Evolutionary conservation across 2,888 invertebrate genomes (phyloP), one percentile per base, ranked within the genome.

Genomic region (Xestia ashworthii): DNA sequence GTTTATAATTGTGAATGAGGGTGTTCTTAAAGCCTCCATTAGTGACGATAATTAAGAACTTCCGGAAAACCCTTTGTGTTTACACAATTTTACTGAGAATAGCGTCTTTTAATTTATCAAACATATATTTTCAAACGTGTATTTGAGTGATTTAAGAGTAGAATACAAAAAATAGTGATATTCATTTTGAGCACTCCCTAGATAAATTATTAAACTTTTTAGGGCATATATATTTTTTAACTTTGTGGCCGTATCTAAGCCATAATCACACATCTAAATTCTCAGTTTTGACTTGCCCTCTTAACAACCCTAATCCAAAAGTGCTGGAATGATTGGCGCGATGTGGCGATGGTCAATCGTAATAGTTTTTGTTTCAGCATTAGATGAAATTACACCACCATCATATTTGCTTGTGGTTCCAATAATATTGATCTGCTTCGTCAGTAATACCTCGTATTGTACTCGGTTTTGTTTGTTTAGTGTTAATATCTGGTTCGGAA

Each of bases 371-470:
- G 89, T 88, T 91, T 90, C 75, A 89, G 89, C 89, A 90, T 93
- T 91, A 94, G 92, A 92, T 92, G 88, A 93, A 95, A 95, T 95
- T 94, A 93, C 91, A 92, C 91, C 88, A 90, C 84, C 76, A 82
- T 78, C 71, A 46, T 72, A 91, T 94, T 93, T 93, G 93, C 91
- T 93, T 94, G 94, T 91, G 92, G 92, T 92, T 90, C 84, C 82
- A 87, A 88, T 92, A 89, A 86, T 88, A 90, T 89, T 80, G 90
- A 89, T 89, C 87, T 87, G 81, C 76, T 84, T 76, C 53, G 79
- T 83, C 86, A 87, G 86, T 89, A 87, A 85, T 88, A 71, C 62
- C 78, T 77, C 71, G 79, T 78, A 87, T 81, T 81, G 83, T 85
- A 77, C 83, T 81, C 76, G 64, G 78, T 88, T 89, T 89, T 82